phyloP scores from a whole-genome alignment of 1,140 invertebrate genomes.

The Nasonia longicornis region DNA sequence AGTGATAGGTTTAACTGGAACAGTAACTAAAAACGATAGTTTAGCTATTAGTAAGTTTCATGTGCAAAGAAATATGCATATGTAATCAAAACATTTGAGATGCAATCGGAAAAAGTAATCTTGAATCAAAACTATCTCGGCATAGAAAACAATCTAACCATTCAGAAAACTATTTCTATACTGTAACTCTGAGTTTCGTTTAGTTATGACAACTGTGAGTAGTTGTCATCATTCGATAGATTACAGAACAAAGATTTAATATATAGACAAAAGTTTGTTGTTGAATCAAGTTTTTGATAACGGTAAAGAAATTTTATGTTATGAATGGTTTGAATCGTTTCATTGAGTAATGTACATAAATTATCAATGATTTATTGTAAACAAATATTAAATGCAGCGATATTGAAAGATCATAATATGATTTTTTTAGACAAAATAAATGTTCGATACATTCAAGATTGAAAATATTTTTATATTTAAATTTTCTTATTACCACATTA shows the following conservation, averaged over 20 bases:
- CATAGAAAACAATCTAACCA: neutral
- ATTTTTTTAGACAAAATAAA: neutral
- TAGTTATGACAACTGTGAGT: neutral
- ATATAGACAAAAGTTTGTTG: neutral
- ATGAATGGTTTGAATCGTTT: neutral
- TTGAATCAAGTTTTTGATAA: neutral
- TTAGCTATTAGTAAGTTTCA: slow-evolving; percentile 7
- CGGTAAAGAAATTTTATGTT: neutral
- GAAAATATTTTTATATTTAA: neutral
- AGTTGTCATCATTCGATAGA: neutral
- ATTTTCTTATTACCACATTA: neutral
- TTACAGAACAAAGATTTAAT: neutral
- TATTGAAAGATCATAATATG: neutral
- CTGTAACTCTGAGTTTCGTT: neutral
- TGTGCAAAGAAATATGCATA: neutral
- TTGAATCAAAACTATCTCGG: neutral
- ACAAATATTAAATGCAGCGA: neutral
- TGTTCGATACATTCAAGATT: neutral
- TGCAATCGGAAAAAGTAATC: neutral
- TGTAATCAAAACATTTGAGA: neutral
- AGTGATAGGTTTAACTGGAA: neutral
- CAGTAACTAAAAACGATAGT: neutral
- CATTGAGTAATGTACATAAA: neutral
- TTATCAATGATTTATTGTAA: neutral
- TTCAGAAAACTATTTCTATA: neutral